phyloP scores from a whole-genome alignment of 1,140 invertebrate genomes.

The Homalodisca vitripennis region DNA sequence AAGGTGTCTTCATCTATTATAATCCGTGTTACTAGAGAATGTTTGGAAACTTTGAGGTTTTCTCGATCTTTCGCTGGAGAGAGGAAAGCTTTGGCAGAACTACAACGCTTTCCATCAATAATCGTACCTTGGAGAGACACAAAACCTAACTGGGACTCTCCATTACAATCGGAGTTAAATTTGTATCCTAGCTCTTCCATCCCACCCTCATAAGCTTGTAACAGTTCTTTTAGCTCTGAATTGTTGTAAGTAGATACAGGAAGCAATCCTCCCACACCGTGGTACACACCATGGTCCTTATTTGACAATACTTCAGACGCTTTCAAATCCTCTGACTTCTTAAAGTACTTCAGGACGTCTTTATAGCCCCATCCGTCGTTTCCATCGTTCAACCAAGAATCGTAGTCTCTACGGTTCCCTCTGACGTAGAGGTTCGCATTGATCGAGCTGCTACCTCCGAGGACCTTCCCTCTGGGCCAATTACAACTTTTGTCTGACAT shows the following conservation, averaged over 20 bases:
- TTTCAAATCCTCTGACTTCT: slow-evolving; percentile 45
- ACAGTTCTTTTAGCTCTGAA: neutral
- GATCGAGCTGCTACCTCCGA: slow-evolving; percentile 64
- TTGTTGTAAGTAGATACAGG: neutral
- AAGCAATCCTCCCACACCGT: slow-evolving; percentile 1
- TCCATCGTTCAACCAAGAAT: slow-evolving; percentile 54
- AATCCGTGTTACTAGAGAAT: slow-evolving; percentile 52
- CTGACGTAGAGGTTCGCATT: slow-evolving; percentile 65
- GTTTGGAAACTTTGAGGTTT: slow-evolving; percentile 56
- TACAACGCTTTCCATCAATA: slow-evolving; percentile 65
- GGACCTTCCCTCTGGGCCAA: slow-evolving; percentile 52
- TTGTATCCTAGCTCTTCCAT: slow-evolving; percentile 20
- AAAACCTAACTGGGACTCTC: slow-evolving; percentile 12
- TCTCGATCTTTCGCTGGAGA: slow-evolving; percentile 42
- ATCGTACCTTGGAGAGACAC: slow-evolving; percentile 51
- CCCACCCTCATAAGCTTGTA: neutral
- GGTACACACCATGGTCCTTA: slow-evolving; percentile 7
- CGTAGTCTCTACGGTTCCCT: slow-evolving; percentile 58
- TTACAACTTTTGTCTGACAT: slow-evolving; percentile 55
- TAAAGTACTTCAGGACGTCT: slow-evolving; percentile 51
- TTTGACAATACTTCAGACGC: neutral
- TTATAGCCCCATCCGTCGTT: slow-evolving; percentile 56
- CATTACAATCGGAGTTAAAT: slow-evolving; percentile 15
- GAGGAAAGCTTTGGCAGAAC: slow-evolving; percentile 59
- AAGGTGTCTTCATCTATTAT: slow-evolving; percentile 49